phyloP scores from a whole-genome alignment of 2,797 vertebrate species.

The Tauraco hartlaubi region DNA sequence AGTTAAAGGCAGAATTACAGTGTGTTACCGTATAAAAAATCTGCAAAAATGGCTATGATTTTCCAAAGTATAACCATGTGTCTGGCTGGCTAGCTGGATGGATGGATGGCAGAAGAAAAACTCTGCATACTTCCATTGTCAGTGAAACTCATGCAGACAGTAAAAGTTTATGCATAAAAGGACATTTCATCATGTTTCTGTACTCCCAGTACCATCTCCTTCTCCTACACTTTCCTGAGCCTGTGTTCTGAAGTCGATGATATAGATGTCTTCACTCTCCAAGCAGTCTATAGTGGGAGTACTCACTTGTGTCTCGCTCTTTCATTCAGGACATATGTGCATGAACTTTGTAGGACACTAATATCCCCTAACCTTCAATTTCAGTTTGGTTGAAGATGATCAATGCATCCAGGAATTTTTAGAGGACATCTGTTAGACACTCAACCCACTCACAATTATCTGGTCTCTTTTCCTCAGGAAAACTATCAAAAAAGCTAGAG shows the following conservation, averaged over 20 bases:
- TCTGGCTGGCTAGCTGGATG: not conserved
- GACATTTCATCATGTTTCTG: not conserved
- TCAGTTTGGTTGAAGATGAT: not conserved
- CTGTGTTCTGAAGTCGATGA: not conserved
- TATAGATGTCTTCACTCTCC: not conserved
- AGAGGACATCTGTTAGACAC: not conserved
- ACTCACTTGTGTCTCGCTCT: not conserved
- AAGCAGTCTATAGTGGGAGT: not conserved
- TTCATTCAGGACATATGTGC: not conserved
- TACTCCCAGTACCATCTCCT: not conserved
- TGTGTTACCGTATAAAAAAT: not conserved
- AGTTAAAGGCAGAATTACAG: slow-evolving; percentile 51
- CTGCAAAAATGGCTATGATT: slow-evolving; percentile 36
- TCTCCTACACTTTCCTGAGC: not conserved
- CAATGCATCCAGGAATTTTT: not conserved
- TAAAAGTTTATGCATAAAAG: not conserved
- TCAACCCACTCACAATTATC: not conserved
- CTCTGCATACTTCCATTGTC: not conserved
- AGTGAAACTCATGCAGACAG: not conserved
- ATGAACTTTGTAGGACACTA: not conserved
- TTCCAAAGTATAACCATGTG: slow-evolving; percentile 64
- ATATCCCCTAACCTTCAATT: not conserved
- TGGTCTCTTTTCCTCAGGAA: not conserved
- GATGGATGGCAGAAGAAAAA: not conserved
- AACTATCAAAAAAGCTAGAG: not conserved